These are phyloP conservation scores for Hippoglossus stenolepis DNA, from an alignment of 2,113 vertebrate genomes.

Conservation along the genomic window DNA sequence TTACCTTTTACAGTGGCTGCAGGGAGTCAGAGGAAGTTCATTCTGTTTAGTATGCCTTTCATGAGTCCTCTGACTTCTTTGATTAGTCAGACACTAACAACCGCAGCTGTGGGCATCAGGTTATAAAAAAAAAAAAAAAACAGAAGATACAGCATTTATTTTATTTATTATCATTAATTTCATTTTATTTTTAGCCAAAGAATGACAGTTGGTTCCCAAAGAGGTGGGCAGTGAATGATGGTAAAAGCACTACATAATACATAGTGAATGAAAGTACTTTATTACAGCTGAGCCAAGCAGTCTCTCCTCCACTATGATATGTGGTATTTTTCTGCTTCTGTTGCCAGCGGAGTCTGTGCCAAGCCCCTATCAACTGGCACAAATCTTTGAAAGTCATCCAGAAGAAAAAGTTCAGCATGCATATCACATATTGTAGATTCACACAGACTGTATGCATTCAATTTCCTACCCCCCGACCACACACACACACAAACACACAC, in stretches of 20 bases:
- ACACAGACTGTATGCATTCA: slow-evolving; percentile 23
- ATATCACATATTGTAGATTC: slow-evolving; percentile 49
- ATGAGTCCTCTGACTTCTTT: slow-evolving; percentile 32
- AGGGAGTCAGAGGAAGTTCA: slow-evolving; percentile 60
- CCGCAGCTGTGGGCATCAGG: not conserved
- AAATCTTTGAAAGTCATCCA: slow-evolving; percentile 80
- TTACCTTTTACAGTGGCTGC: slow-evolving; percentile 40
- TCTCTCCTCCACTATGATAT: slow-evolving; percentile 49
- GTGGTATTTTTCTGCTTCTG: slow-evolving; percentile 59
- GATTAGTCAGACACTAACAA: slow-evolving; percentile 31
- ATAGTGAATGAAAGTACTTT: slow-evolving; percentile 41
- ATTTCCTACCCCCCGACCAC: slow-evolving; percentile 9
- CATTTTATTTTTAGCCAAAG: slow-evolving; percentile 31
- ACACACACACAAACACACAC: not conserved
- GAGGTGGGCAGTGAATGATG: slow-evolving; percentile 44
- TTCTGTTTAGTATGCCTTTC: slow-evolving; percentile 42
- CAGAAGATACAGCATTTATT: not conserved
- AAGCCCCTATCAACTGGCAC: slow-evolving; percentile 67
- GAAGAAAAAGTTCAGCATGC: slow-evolving; percentile 63
- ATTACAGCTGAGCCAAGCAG: slow-evolving; percentile 62
- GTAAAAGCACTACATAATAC: slow-evolving; percentile 41
- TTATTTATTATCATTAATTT: slow-evolving; percentile 17
- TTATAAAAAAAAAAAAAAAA: not conserved
- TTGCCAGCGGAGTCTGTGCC: slow-evolving; percentile 68
- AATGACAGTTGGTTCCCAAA: slow-evolving; percentile 24